Base-by-base conservation (phyloP, 2,113 vertebrate genomes). In the Pao palembangensis region DNA sequence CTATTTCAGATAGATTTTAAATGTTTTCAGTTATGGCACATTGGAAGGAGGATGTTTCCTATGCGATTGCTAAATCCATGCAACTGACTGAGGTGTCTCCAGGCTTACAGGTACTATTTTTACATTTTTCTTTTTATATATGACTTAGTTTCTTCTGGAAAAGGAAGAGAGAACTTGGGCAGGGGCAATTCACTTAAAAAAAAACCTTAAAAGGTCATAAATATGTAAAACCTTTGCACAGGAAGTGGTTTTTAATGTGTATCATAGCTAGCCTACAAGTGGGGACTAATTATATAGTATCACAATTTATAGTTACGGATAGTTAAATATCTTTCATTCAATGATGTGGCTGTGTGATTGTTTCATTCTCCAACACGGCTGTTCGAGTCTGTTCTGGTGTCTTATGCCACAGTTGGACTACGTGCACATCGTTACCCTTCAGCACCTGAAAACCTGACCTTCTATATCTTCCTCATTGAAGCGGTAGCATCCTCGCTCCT, bases 391-490 rank as follows among this genome's bases (percentile, higher is more conserved):
- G 42, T 61, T 13, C 44, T 20, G 21, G 51, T 11, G 31, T 16
- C 18, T 19, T 6, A 8, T 2, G 44, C 8, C 4, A 13, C 55
- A 1, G 17, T 18, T 16, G 50, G 0, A 4, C 18, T 23, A 28
- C 25, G 5, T 28, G 25, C n/a, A n/a, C 42, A 14, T 15, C 13
- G 4, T 34, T 52, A 46, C 28, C 28, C 7, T 41, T 85, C 84
- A 92, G 62, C 86, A 91, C 73, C 90, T 92, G 69, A 93, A 93
- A 48, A 92, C 88, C 4, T 66, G 89, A 3, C 86, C 74, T 1
- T 84, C 78, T 2, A 76, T 18, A 1, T 92, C 89, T 64, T 92
- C 92, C 67, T 93, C 91, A 53, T 90, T 91, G 53, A 93, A 89
- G 53, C 76, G 87, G 49, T 92, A 87, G 51, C 88, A 85, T 12